Percentiles rank a stretch among this genome's conserved stretches.
These are phyloP conservation scores for Chelonus insularis DNA, from an alignment of 1,140 invertebrate species.

Conservation along the genomic window DNA sequence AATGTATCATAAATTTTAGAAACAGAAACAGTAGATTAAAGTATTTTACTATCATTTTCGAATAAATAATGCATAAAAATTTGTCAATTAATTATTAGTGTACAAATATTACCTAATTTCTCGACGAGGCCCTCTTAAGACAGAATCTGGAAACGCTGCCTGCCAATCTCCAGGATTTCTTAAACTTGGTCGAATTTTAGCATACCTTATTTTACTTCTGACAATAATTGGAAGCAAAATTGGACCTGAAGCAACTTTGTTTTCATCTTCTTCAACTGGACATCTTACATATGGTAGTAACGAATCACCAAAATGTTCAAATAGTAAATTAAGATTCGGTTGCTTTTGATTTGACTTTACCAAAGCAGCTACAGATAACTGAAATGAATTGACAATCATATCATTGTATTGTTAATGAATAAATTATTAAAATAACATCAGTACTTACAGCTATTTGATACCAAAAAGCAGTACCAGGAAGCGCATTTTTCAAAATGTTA, in stretches of 20 bases:
- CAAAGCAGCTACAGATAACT: conserved; percentile 51
- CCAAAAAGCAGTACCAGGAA: conserved; percentile 50
- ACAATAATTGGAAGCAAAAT: conserved; percentile 51
- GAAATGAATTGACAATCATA: too few relatives aligned
- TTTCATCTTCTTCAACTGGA: conserved; percentile 19
- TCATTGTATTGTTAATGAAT: too few relatives aligned
- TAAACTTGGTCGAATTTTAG: conserved; percentile 40
- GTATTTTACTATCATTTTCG: too few relatives aligned
- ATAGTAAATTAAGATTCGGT: conserved; percentile 43
- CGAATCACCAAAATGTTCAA: conserved; percentile 54
- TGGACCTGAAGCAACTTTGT: conserved; percentile 31
- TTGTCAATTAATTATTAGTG: too few relatives aligned
- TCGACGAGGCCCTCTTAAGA: conserved; percentile 46
- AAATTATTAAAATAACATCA: too few relatives aligned
- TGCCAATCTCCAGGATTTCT: conserved; percentile 46
- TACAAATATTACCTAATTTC: conserved; percentile 56
- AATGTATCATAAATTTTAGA: neutral
- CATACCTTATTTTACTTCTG: conserved; percentile 54
- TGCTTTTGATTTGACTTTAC: conserved; percentile 44
- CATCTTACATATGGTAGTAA: conserved; percentile 50
- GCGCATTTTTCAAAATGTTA: conserved; percentile 44
- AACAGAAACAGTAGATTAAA: neutral
- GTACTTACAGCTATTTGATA: conserved; percentile 50
- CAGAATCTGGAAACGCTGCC: conserved; percentile 52
- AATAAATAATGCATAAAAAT: too few relatives aligned